These are phyloP conservation scores for Chionodraco myersi DNA, from an alignment of 2,113 vertebrate genomes.

Conservation along the genomic window DNA sequence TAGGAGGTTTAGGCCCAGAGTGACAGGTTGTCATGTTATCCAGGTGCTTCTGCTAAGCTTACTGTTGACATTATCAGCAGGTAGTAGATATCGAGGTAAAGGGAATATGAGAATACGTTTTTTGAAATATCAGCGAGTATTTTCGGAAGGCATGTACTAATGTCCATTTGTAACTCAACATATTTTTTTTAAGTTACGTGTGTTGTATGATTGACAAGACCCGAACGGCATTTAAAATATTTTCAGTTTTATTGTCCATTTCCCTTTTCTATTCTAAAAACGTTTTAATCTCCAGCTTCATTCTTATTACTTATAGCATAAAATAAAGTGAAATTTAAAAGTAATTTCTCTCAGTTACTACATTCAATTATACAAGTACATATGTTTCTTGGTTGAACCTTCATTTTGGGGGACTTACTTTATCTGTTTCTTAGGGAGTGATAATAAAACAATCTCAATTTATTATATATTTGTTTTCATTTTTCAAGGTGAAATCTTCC, in stretches of 20 bases:
- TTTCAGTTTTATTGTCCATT: background rate
- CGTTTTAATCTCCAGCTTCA: background rate
- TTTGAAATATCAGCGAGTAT: background rate
- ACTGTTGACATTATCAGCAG: conserved; percentile 49
- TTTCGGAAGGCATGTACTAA: background rate
- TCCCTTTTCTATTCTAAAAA: background rate
- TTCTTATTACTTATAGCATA: background rate
- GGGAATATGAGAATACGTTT: background rate
- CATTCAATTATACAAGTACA: no score
- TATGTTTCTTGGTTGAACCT: no score
- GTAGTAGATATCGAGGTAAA: background rate
- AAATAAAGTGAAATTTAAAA: background rate
- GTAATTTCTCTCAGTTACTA: no score
- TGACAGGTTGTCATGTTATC: conserved; percentile 62
- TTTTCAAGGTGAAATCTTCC: no score
- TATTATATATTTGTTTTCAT: no score
- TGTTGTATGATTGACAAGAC: background rate
- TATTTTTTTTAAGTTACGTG: background rate
- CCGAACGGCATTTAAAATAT: background rate
- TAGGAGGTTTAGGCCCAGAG: background rate
- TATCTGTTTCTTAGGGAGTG: no score
- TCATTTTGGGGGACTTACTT: no score
- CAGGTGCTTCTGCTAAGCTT: conserved; percentile 59
- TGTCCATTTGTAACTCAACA: background rate
- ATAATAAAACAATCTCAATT: no score